Evolutionary conservation across 2,113 vertebrate species (phyloP).

Genomic region (Cyprinodon brontotheroides): DNA sequence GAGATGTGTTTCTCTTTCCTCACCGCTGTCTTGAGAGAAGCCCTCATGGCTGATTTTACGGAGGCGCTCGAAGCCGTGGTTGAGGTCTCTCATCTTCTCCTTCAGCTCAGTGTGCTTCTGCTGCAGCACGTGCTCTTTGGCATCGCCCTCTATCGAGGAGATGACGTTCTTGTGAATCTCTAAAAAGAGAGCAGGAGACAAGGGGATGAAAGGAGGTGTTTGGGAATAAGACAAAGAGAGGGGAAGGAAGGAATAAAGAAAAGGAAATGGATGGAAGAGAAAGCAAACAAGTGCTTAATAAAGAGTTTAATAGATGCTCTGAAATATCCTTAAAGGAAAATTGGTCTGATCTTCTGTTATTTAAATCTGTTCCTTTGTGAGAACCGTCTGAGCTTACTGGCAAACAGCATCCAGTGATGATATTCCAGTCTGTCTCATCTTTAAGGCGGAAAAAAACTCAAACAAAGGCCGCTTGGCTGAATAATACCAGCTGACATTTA

Average conservation of each 20-base stretch:
- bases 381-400: not conserved
- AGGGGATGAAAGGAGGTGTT: not conserved
- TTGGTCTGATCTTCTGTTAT: constrained; percentile 11
- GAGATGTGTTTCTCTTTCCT: constrained; percentile 19
- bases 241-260: not conserved
- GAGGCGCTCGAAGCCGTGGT: constrained; percentile 91
- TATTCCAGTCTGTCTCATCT: not conserved
- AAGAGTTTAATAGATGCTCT: not conserved
- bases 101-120: constrained; percentile 89
- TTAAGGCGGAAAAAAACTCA: not conserved
- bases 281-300: not conserved
- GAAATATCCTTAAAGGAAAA: not conserved
- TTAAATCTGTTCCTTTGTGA: not conserved
- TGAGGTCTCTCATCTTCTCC: constrained; percentile 86
- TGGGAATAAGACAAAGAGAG: not conserved
- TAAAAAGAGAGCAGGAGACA: constrained; percentile 47
- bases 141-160: constrained; percentile 79
- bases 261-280: not conserved
- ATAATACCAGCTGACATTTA: constrained; percentile 31
- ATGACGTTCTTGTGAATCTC: constrained; percentile 91
- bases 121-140: constrained; percentile 81
- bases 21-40: constrained; percentile 85
- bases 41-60: constrained; percentile 91
- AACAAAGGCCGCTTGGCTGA: constrained; percentile 19
- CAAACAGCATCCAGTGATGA: not conserved